These are phyloP conservation scores for Eclectus roratus DNA, from an alignment of 2,113 vertebrate species.

Conservation along the genomic window DNA sequence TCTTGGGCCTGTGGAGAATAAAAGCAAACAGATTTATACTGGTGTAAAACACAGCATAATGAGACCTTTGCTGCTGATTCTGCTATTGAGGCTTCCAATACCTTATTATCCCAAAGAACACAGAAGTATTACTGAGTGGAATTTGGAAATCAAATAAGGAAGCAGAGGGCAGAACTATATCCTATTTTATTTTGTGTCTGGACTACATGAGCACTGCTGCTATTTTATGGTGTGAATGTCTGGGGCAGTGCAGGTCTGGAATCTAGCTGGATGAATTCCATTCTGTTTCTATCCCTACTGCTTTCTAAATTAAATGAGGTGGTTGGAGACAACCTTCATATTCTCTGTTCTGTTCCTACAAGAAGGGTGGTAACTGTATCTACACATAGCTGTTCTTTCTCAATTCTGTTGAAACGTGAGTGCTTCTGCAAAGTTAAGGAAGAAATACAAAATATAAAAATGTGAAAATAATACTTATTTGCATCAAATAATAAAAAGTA, in stretches of 20 bases:
- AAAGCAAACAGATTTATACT: background rate
- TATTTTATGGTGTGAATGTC: constrained; percentile 23
- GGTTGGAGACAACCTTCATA: constrained; percentile 2
- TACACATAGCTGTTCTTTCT: background rate
- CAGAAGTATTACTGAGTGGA: background rate
- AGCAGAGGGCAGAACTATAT: constrained; percentile 7
- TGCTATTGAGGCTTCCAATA: background rate
- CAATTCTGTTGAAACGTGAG: background rate
- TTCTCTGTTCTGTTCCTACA: background rate
- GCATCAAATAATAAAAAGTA: background rate
- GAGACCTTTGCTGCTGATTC: background rate
- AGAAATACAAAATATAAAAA: background rate
- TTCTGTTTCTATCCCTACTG: background rate
- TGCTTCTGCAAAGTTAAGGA: constrained; percentile 9
- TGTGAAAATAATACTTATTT: background rate
- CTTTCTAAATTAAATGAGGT: constrained; percentile 70
- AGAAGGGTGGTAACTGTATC: background rate
- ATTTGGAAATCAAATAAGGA: constrained; percentile 22
- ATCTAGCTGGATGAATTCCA: constrained; percentile 25
- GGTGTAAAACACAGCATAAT: background rate
- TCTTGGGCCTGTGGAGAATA: background rate
- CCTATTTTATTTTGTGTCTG: constrained; percentile 43
- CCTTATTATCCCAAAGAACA: background rate
- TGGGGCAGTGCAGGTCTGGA: background rate
- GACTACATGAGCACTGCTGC: background rate